Evolutionary conservation across 2,888 invertebrate genomes (phyloP), one percentile per base, ranked within the genome.

Genomic region (Cheilosia pagana): DNA sequence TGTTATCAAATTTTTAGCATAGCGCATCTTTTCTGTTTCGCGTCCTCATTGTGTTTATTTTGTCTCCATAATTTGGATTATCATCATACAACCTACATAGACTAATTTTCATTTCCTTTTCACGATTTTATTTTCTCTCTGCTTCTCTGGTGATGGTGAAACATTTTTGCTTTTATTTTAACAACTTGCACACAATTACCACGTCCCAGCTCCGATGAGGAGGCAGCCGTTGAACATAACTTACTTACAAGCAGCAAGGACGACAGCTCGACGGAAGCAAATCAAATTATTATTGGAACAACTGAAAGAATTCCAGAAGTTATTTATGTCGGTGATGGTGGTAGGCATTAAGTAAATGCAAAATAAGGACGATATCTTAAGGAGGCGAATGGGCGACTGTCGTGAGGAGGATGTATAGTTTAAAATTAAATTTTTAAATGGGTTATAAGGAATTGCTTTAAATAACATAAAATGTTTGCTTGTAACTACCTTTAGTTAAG

Each of bases 1-100:
- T 94, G 97, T 96, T 91, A 81, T 87, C 67, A 74, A 87, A 63
- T 39, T 71, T 70, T 74, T 87, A 28, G 53, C 55, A 45, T 78
- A 81, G 57, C 50, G 67, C 31, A 31, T 41, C 7, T 68, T 57
- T 63, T 57, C 25, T 81, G 62, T 77, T 39, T 70, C 39, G n/a
- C 31, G 65, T 60, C 41, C 41, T 68, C 62, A 68, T 63, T 48
- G 67, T 39, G 59, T 19, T 71, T 41, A 65, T 39, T 65, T 57
- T 50, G 55, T 25, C 28, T 3, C 10, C 35, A 35, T 35, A 3
- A 25, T 59, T 12, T 41, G 45, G 43, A 53, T 10, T 62, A 75
- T 53, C 70, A 59, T 55, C 67, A 41, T 35, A 68, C 50, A 6
- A 31, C 25, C n/a, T 28, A 28, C 43, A 28, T 57, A 10, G 67